Evolutionary conservation across 2,113 vertebrate genomes (phyloP).

Genomic region (Nibea albiflora): DNA sequence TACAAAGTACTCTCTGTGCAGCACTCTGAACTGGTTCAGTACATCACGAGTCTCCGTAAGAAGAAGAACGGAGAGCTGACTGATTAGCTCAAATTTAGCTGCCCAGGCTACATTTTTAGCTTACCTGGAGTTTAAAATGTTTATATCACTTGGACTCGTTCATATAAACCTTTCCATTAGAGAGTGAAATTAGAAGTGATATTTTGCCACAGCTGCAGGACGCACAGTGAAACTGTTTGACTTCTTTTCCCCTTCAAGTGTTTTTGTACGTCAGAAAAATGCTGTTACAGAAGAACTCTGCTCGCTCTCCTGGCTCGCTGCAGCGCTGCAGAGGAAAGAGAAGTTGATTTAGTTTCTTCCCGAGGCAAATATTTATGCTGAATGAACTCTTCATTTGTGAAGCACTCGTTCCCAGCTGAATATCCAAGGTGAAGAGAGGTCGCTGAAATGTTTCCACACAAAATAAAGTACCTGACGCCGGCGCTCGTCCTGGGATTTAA

Average conservation of each 20-base stretch:
- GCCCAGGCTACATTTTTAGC: not conserved
- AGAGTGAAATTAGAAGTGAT: not conserved
- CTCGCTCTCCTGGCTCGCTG: too few relatives aligned
- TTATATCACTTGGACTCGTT: not conserved
- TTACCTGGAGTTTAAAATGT: not conserved
- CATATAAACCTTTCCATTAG: not conserved
- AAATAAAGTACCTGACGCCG: not conserved
- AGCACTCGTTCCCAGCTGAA: conserved; percentile 1
- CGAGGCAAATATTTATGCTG: conserved; percentile 13
- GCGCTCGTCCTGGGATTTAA: not conserved
- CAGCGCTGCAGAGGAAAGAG: not conserved
- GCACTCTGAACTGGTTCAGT: too few relatives aligned
- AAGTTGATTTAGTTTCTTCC: not conserved
- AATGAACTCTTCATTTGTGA: conserved; percentile 1
- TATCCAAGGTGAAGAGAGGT: not conserved
- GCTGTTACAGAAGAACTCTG: too few relatives aligned
- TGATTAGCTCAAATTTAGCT: not conserved
- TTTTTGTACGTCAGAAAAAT: too few relatives aligned
- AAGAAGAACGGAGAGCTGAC: too few relatives aligned
- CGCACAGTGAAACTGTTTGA: too few relatives aligned
- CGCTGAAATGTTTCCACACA: not conserved
- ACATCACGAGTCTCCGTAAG: too few relatives aligned
- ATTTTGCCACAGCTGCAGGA: too few relatives aligned
- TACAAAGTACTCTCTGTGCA: too few relatives aligned
- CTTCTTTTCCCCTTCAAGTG: too few relatives aligned